phyloP scores from a whole-genome alignment of 2,113 vertebrate genomes.

The Hippopotamus amphibius region DNA sequence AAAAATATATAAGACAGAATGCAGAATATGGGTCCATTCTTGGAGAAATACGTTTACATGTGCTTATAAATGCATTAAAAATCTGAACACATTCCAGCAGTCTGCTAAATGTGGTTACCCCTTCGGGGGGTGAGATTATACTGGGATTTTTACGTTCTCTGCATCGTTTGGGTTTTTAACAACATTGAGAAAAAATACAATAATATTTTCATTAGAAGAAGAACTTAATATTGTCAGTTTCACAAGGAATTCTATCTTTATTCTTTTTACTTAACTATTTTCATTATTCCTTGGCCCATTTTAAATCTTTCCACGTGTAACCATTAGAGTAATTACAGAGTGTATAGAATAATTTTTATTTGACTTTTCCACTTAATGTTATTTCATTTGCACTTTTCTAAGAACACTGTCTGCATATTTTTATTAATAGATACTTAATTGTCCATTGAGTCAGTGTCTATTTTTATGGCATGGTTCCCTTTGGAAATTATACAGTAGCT shows the following conservation, averaged over 20 bases:
- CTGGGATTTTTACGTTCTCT: conserved; percentile 1
- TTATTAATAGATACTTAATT: conserved; percentile 64
- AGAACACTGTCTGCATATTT: conserved; percentile 21
- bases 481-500: conserved; percentile 14
- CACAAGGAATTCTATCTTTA: conserved; percentile 33
- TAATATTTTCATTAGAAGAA: conserved; percentile 35
- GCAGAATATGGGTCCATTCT: not conserved
- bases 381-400: conserved; percentile 56
- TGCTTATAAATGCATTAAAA: not conserved
- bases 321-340: conserved; percentile 39
- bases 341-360: conserved; percentile 52
- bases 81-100: not conserved
- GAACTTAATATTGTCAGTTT: conserved; percentile 45
- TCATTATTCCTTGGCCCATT: not conserved
- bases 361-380: conserved; percentile 50
- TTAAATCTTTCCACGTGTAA: conserved; percentile 44
- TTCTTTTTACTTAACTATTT: conserved; percentile 46
- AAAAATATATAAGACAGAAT: not conserved
- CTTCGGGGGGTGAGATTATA: not conserved
- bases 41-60: conserved; percentile 3
- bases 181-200: not conserved
- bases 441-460: conserved; percentile 23
- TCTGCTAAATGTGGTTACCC: conserved; percentile 17
- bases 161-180: not conserved
- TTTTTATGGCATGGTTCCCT: conserved; percentile 49